Conservation (phyloP, 53 echinoderm and acorn worm genomes). For the Hippasteria phrygiana region DNA sequence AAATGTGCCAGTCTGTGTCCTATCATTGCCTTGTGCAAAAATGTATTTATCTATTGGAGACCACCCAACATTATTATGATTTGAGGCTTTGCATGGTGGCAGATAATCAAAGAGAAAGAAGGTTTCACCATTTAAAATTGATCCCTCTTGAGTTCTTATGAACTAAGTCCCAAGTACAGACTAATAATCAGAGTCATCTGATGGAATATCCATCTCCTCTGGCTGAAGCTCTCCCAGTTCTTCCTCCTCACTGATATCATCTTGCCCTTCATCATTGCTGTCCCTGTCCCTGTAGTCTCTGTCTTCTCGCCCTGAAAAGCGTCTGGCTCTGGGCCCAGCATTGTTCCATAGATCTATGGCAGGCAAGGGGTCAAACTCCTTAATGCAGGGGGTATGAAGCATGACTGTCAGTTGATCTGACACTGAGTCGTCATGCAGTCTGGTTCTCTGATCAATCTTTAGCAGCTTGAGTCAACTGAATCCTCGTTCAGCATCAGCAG, state of each 20-base stretch:
- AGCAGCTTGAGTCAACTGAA: conserved; percentile 56
- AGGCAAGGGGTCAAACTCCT: conserved; percentile 38
- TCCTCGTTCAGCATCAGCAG: conserved; percentile 66
- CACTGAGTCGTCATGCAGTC: conserved; percentile 20
- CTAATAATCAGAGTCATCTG: background rate
- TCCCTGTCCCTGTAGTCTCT: no score
- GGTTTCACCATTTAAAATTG: no score
- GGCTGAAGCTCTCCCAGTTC: background rate
- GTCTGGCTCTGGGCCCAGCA: background rate
- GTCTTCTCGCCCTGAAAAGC: background rate
- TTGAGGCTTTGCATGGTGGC: no score
- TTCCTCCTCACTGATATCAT: background rate
- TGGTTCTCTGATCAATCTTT: conserved; percentile 34
- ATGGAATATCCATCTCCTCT: background rate
- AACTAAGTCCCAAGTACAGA: no score
- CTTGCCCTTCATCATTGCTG: no score
- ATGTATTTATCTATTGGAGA: no score
- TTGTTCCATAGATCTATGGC: conserved; percentile 53
- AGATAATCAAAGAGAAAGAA: no score
- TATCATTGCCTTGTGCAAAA: no score
- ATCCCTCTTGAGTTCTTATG: no score
- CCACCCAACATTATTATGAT: no score
- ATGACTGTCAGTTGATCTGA: conserved; percentile 35
- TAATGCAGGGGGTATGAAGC: conserved; percentile 3
- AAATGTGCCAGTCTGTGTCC: no score